Conservation (phyloP, 2,888 invertebrate species). For the Agonopterix subpropinquella region DNA sequence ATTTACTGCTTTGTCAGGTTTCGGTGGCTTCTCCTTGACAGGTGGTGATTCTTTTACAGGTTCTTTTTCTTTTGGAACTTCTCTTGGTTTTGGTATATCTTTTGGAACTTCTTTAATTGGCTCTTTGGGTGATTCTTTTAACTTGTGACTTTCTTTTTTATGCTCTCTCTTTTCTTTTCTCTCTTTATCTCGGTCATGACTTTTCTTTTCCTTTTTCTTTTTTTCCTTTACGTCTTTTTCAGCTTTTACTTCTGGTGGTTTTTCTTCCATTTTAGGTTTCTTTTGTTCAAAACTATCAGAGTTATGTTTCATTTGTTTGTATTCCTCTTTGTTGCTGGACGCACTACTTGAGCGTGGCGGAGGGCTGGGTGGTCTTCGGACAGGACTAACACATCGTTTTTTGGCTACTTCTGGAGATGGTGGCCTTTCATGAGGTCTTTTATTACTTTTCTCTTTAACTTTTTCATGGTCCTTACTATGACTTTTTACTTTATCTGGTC, state of each 20-base stretch:
- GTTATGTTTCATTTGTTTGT: conserved; percentile 47
- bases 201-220: conserved; percentile 78
- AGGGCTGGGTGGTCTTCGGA: conserved; percentile 49
- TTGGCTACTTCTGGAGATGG: conserved; percentile 57
- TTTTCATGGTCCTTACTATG: conserved; percentile 76
- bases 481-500: conserved; percentile 64
- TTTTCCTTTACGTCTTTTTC: conserved; percentile 72
- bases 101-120: conserved; percentile 46
- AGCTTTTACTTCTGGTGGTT: conserved; percentile 68
- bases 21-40: conserved; percentile 51
- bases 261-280: conserved; percentile 64
- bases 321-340: conserved; percentile 62
- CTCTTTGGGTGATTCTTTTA: conserved; percentile 62
- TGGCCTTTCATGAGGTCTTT: conserved; percentile 58
- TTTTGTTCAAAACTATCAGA: conserved; percentile 46
- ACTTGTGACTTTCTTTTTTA: conserved; percentile 73
- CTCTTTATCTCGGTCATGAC: conserved; percentile 78
- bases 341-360: conserved; percentile 56
- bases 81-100: conserved; percentile 44
- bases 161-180: conserved; percentile 74
- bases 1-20: conserved; percentile 56
- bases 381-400: conserved; percentile 53
- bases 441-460: conserved; percentile 72
- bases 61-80: conserved; percentile 52
- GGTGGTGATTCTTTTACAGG: conserved; percentile 44